Evolutionary conservation across 2,113 vertebrate genomes (phyloP).

Genomic region (Tamias sibiricus): DNA sequence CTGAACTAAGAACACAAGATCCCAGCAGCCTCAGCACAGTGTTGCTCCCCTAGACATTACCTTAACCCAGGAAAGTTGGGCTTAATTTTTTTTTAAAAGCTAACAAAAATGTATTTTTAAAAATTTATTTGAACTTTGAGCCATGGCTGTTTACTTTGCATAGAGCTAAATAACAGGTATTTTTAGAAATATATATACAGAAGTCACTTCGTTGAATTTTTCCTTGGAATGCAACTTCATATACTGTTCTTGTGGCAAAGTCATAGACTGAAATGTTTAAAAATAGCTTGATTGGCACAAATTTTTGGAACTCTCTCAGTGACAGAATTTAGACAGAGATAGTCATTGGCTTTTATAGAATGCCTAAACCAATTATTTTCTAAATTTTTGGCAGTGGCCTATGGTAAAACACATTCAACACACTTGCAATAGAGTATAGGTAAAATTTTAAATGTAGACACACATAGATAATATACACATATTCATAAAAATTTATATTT

Average conservation of each 20-base stretch:
- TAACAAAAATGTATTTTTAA: not conserved
- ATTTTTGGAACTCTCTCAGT: not conserved
- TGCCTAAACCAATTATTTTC: not conserved
- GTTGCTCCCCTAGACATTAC: not conserved
- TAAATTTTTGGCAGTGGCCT: not conserved
- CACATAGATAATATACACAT: not conserved
- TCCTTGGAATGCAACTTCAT: not conserved
- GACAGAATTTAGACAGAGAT: not conserved
- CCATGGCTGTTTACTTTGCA: not conserved
- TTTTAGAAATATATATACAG: not conserved
- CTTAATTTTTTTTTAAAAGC: not conserved
- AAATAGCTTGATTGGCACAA: not conserved
- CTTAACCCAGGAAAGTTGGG: not conserved
- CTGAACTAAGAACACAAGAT: not conserved
- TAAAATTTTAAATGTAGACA: not conserved
- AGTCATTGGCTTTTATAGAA: not conserved
- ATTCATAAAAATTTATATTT: not conserved
- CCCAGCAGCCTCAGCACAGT: not conserved
- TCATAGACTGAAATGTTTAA: conserved; percentile 27
- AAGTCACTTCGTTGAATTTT: not conserved
- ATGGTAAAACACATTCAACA: not conserved
- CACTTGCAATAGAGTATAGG: not conserved
- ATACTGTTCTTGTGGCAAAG: not conserved
- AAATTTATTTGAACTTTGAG: not conserved
- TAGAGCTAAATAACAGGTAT: not conserved